Conservation (phyloP, 2,797 vertebrate species). For the Pipistrellus pygmaeus region DNA sequence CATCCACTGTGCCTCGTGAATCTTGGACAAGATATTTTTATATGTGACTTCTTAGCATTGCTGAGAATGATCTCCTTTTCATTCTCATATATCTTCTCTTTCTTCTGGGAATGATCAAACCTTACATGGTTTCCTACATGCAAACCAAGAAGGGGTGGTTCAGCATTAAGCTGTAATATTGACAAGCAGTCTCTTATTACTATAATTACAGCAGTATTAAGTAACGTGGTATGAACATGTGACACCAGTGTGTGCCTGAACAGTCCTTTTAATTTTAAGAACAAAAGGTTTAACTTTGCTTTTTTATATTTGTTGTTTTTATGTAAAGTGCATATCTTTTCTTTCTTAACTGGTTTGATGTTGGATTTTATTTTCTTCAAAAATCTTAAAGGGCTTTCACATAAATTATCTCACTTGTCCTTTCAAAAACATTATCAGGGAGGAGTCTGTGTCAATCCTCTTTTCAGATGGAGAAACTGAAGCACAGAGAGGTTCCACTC, state of each 20-base stretch:
- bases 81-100: constrained; percentile 59
- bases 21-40: constrained; percentile 44
- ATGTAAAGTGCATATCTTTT: constrained; percentile 13
- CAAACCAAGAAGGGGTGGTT: constrained; percentile 59
- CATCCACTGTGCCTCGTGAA: background rate
- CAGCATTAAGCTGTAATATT: constrained; percentile 52
- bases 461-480: constrained; percentile 52
- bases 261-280: constrained; percentile 58
- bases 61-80: background rate
- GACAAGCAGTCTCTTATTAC: constrained; percentile 68
- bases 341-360: background rate
- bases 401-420: constrained; percentile 52
- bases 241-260: constrained; percentile 51
- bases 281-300: constrained; percentile 36
- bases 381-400: constrained; percentile 50
- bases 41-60: constrained; percentile 49
- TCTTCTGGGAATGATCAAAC: constrained; percentile 63
- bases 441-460: constrained; percentile 10
- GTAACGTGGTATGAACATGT: constrained; percentile 7
- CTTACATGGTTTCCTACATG: constrained; percentile 46
- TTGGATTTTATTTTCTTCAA: constrained; percentile 49
- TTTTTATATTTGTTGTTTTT: constrained; percentile 54
- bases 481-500: background rate
- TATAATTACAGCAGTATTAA: constrained; percentile 70
- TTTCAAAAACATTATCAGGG: constrained; percentile 40